Conservation (phyloP, 2,797 vertebrate species). For the Odontamblyopus lacepedii region DNA sequence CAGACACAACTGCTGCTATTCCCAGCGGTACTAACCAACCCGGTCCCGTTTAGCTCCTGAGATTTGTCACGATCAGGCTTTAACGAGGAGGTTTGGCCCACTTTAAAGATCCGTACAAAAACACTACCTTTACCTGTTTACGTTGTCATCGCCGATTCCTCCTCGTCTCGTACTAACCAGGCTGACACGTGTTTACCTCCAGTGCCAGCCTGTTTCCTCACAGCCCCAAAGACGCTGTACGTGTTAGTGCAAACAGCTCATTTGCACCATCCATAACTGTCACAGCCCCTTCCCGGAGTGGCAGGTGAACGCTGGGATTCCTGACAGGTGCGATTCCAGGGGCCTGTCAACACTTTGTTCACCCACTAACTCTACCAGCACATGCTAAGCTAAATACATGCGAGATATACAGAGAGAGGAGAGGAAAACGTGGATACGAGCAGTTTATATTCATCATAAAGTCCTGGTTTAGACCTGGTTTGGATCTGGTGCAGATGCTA, state of each 20-base stretch:
- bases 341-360: constrained; percentile 51
- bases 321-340: constrained; percentile 46
- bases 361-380: constrained; percentile 11
- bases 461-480: neutral
- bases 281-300: constrained; percentile 38
- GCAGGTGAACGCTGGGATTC: constrained; percentile 55
- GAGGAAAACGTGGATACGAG: neutral
- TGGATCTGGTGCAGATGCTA: neutral
- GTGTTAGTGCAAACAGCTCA: constrained; percentile 36
- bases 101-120: neutral
- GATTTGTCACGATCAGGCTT: no score
- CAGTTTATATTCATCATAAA: neutral
- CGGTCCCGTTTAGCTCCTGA: no score
- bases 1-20: no score
- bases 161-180: neutral
- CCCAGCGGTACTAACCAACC: no score
- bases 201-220: constrained; percentile 20
- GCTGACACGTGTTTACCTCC: neutral
- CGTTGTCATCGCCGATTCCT: neutral
- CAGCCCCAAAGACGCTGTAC: constrained; percentile 18
- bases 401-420: neutral
- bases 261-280: constrained; percentile 61
- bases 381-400: neutral
- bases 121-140: neutral
- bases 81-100: no score